phyloP scores from a whole-genome alignment of 2,113 vertebrate species.

The Alouatta palliata region DNA sequence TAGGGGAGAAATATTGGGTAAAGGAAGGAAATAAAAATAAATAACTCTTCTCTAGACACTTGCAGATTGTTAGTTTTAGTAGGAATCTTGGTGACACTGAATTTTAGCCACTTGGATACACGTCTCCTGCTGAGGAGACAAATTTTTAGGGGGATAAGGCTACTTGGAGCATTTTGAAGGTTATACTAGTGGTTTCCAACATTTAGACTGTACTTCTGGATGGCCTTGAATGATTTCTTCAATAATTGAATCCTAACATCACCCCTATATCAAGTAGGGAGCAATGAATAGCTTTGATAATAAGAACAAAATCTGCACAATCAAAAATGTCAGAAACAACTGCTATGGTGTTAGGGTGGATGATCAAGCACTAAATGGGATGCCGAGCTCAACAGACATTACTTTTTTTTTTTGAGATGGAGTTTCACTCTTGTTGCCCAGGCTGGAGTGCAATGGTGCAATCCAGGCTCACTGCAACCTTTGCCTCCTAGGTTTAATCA shows the following conservation, averaged over 20 bases:
- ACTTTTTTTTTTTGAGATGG: not conserved
- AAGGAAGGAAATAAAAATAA: not conserved
- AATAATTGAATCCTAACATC: not conserved
- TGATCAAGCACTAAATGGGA: not conserved
- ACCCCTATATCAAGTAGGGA: not conserved
- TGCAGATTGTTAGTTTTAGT: too few relatives aligned
- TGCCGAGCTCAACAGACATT: not conserved
- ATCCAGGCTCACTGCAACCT: too few relatives aligned
- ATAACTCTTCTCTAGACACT: too few relatives aligned
- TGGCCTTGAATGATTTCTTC: not conserved
- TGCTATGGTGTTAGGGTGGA: not conserved
- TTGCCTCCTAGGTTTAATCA: too few relatives aligned
- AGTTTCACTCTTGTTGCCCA: too few relatives aligned
- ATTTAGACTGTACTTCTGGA: not conserved
- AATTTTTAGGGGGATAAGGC: not conserved
- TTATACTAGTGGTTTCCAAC: not conserved
- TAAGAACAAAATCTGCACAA: not conserved
- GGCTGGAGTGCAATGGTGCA: too few relatives aligned
- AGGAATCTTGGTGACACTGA: not conserved
- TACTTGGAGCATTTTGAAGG: slow-evolving; percentile 10
- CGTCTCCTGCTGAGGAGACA: not conserved
- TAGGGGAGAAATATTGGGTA: not conserved
- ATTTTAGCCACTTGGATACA: not conserved
- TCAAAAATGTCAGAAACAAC: not conserved
- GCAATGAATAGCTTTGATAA: not conserved